Evolutionary conservation across 2,113 vertebrate species (phyloP).

Genomic region (Silurus asotus): DNA sequence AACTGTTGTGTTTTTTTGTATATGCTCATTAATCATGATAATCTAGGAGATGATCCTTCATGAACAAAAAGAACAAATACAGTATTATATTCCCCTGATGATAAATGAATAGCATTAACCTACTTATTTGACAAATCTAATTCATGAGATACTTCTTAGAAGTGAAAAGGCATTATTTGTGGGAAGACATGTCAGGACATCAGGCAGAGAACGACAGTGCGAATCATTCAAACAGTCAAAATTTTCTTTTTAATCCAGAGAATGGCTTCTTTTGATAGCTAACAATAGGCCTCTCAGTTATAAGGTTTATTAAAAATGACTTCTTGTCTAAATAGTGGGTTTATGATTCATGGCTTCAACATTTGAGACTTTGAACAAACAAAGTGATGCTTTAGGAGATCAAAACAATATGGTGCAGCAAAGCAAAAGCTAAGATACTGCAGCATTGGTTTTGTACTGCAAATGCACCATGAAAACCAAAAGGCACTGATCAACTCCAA

Average conservation of each 20-base stretch:
- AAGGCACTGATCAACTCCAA: slow-evolving; percentile 24
- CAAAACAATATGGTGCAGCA: not conserved
- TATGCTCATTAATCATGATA: not conserved
- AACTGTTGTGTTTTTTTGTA: not conserved
- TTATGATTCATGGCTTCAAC: slow-evolving; percentile 21
- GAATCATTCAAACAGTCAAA: slow-evolving; percentile 10
- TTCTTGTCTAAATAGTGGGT: slow-evolving; percentile 24
- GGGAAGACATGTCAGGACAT: slow-evolving; percentile 7
- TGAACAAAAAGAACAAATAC: slow-evolving; percentile 1
- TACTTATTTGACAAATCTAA: not conserved
- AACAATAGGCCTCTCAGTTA: slow-evolving; percentile 31
- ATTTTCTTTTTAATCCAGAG: slow-evolving; percentile 22
- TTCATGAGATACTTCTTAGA: not conserved
- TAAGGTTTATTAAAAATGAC: slow-evolving; percentile 14
- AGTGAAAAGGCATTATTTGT: slow-evolving; percentile 1
- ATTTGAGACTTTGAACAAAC: not conserved
- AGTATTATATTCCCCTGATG: slow-evolving; percentile 2
- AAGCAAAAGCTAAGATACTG: not conserved
- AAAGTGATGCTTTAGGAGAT: slow-evolving; percentile 10
- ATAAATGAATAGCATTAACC: slow-evolving; percentile 6
- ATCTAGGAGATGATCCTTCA: not conserved
- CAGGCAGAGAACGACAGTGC: not conserved
- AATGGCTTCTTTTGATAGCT: slow-evolving; percentile 18
- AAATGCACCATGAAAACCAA: slow-evolving; percentile 15
- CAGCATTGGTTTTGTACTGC: not conserved